These are phyloP conservation scores for Macrochelys suwanniensis DNA, from an alignment of 2,797 vertebrate genomes.

Conservation along the genomic window DNA sequence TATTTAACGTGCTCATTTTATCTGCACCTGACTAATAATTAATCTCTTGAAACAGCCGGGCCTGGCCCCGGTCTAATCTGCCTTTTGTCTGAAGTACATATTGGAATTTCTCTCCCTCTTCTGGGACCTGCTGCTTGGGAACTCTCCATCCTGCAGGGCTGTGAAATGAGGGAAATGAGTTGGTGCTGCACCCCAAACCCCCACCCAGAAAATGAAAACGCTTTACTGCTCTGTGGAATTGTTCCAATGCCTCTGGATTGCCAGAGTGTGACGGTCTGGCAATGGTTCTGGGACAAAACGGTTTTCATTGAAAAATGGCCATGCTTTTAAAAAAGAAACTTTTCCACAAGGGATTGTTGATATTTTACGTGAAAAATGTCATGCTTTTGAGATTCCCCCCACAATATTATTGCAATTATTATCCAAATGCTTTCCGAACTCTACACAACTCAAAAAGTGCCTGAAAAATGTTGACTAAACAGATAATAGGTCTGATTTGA, in stretches of 20 bases:
- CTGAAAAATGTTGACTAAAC: neutral
- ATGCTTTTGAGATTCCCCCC: neutral
- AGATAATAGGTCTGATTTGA: neutral
- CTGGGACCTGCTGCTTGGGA: neutral
- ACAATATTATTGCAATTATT: neutral
- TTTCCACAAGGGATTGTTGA: neutral
- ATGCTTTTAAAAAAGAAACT: neutral
- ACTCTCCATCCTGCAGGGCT: neutral
- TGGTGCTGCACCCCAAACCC: rapidly evolving
- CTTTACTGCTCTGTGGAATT: neutral
- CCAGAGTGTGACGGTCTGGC: neutral
- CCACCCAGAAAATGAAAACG: neutral
- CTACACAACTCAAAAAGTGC: neutral
- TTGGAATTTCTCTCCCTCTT: neutral
- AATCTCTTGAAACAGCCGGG: constrained; percentile 1
- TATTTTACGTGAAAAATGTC: neutral
- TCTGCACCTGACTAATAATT: constrained; percentile 54
- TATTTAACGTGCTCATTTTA: constrained; percentile 3
- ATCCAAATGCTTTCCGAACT: neutral
- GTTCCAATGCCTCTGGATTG: neutral
- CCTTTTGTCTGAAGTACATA: neutral
- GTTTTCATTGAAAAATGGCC: neutral
- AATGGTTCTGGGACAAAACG: neutral
- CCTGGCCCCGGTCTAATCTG: neutral
- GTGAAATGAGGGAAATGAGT: neutral